These are phyloP conservation scores for Gila orcuttii DNA, from an alignment of 2,113 vertebrate species.

Conservation along the genomic window DNA sequence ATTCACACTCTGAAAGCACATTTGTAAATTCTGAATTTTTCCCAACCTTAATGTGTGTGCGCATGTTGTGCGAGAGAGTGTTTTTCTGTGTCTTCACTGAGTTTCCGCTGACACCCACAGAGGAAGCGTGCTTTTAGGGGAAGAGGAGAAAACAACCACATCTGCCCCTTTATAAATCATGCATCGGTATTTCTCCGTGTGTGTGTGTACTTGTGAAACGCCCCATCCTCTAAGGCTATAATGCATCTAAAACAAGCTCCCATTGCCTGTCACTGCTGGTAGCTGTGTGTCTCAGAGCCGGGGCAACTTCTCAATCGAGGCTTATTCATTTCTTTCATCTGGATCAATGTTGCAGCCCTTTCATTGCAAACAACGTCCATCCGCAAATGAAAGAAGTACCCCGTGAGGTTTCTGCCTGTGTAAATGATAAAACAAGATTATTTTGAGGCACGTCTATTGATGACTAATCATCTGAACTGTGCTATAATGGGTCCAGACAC, in stretches of 20 bases:
- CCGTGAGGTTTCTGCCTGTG: conserved; percentile 21
- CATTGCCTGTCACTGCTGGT: conserved; percentile 25
- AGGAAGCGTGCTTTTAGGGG: conserved; percentile 34
- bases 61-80: not conserved
- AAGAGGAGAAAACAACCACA: conserved; percentile 46
- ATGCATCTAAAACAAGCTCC: conserved; percentile 41
- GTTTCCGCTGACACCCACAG: conserved; percentile 24
- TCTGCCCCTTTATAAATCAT: conserved; percentile 56
- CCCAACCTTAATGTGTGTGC: not conserved
- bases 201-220: conserved; percentile 32
- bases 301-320: conserved; percentile 34
- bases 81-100: conserved; percentile 1
- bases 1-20: not conserved
- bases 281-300: conserved; percentile 40
- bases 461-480: conserved; percentile 15
- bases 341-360: conserved; percentile 30
- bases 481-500: not conserved
- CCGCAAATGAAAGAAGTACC: conserved; percentile 32
- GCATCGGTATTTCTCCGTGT: conserved; percentile 15
- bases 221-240: conserved; percentile 37
- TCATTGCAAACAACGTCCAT: conserved; percentile 44
- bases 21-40: not conserved
- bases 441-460: conserved; percentile 39
- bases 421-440: conserved; percentile 48
- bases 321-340: conserved; percentile 30